Evolutionary conservation across 2,797 vertebrate species (phyloP).

Genomic region (Lepus townsendii): DNA sequence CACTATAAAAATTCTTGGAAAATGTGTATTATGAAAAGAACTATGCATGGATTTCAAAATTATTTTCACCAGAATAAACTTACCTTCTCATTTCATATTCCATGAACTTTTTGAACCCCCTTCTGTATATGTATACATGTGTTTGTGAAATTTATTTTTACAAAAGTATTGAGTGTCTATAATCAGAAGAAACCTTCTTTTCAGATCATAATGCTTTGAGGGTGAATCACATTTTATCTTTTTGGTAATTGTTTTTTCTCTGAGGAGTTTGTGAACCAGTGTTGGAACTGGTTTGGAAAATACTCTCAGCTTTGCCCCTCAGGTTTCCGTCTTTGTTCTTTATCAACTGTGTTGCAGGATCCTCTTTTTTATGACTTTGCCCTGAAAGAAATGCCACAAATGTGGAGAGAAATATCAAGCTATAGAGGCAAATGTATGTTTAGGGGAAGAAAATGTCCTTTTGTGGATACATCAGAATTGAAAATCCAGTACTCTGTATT

Average conservation of each 20-base stretch:
- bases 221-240: neutral
- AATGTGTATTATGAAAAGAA: too few relatives aligned
- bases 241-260: constrained; percentile 42
- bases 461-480: neutral
- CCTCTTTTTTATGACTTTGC: neutral
- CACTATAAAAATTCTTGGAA: too few relatives aligned
- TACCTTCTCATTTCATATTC: too few relatives aligned
- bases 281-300: neutral
- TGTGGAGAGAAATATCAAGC: neutral
- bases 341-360: neutral
- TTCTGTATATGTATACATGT: neutral
- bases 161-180: neutral
- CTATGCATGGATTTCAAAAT: too few relatives aligned
- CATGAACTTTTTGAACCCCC: too few relatives aligned
- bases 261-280: neutral
- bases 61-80: too few relatives aligned
- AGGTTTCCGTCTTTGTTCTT: neutral
- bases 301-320: neutral
- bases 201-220: neutral
- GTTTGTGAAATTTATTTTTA: neutral
- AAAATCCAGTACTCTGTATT: neutral
- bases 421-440: neutral
- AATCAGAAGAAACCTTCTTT: neutral
- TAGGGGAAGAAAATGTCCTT: neutral
- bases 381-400: neutral